Evolutionary conservation across 2,888 invertebrate genomes (phyloP), one percentile per base, ranked within the genome.

Genomic region (Branchinecta sandiegonensis): DNA sequence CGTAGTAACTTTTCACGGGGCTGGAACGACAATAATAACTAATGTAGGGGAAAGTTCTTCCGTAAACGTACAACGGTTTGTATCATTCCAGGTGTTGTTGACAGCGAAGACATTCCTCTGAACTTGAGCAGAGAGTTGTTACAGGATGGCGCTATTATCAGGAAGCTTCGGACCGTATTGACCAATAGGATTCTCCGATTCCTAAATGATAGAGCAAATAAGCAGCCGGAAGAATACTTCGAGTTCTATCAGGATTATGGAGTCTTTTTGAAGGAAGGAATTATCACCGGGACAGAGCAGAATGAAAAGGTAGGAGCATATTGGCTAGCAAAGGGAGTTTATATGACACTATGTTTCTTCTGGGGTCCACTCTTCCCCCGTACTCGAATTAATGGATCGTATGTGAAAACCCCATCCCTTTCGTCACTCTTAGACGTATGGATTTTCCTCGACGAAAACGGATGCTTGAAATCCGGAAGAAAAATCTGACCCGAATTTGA

Each of bases 71-170:
- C 48, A 12, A 56, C 10, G 14, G 23, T 65, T 71, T 66, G 5
- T 48, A 14, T 37, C 12, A 66, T 73, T 73, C 66, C 75, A 85
- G 86, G 95, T 76, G 95, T 97, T 47, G 94, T 97, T 14, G 97
- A 97, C 81, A 95, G 94, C 1, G 97, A 97, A 81, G 97, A 97
- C 79, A 95, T 97, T 80, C 97, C 97, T 64, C 80, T 97, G 69
- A 97, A 97, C 83, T 82, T 97, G 71, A 96, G 95, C 77, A 83
- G 97, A 76, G 97, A 97, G 79, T 79, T 97, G 70, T 81, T 97
- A 66, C 97, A 97, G 79, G 95, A 97, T 75, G 94, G 93, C 78
- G 84, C 86, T 46, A 81, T 97, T 6, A 94, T 97, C 73, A 89
- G 89, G 69, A 93, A 92, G 80, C 79, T 96, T 11, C 83, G 88